Conservation (phyloP, 1,140 invertebrate species). For the Platorchestia sp. region DNA sequence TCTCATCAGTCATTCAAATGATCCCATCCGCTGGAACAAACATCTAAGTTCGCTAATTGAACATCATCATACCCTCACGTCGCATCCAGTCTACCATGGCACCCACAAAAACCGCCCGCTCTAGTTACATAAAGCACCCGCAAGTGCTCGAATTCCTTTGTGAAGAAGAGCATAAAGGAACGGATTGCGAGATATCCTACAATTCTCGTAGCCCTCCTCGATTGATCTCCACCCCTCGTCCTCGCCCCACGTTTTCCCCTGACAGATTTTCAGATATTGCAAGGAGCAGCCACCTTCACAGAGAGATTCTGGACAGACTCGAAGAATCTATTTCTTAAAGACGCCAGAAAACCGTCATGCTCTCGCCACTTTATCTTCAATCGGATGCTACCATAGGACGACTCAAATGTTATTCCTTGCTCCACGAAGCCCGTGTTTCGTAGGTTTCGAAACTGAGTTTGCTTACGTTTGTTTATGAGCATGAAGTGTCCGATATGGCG, state of each 20-base stretch:
- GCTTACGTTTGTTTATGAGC: not conserved
- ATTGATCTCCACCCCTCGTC: not conserved
- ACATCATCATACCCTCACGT: not conserved
- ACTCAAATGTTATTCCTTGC: not conserved
- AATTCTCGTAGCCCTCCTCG: not conserved
- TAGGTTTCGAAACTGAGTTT: not conserved
- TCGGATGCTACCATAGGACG: not conserved
- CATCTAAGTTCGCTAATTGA: too few relatives aligned
- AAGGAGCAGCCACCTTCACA: not conserved
- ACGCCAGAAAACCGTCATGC: not conserved
- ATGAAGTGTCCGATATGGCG: not conserved
- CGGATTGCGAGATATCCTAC: not conserved
- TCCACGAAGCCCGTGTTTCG: not conserved
- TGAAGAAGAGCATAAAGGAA: not conserved
- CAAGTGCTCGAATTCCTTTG: not conserved
- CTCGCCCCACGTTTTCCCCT: not conserved
- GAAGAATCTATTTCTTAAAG: not conserved
- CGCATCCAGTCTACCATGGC: not conserved
- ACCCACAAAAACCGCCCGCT: not conserved
- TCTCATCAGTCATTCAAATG: too few relatives aligned
- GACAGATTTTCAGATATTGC: constrained; percentile 6
- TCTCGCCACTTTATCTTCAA: not conserved
- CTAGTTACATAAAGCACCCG: not conserved
- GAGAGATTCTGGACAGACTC: not conserved
- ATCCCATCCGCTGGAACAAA: too few relatives aligned